A percentile compares a stretch with the other conserved stretches of the same genome.
phyloP scores from a whole-genome alignment of 1,140 invertebrate species.

The Drosophila sp. region DNA sequence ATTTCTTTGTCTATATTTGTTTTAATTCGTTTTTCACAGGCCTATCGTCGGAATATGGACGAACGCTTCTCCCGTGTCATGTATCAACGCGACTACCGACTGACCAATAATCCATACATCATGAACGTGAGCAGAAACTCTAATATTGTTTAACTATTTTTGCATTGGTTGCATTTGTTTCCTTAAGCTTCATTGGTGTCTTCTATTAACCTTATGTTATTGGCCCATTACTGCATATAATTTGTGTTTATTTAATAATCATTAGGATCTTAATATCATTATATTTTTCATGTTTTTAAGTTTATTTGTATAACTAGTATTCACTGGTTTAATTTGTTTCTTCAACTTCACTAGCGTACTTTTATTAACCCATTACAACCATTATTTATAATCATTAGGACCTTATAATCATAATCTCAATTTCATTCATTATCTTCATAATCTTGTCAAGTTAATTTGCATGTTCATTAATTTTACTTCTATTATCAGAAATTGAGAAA shows the following conservation, averaged over 20 bases:
- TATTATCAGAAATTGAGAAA: conserved; percentile 28
- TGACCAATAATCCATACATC: conserved; percentile 86
- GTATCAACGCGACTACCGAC: conserved; percentile 86
- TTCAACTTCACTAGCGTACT: not conserved
- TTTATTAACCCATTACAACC: no score
- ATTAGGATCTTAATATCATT: not conserved
- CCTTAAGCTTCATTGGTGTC: not conserved
- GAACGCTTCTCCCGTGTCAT: conserved; percentile 85
- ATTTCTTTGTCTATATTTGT: not conserved
- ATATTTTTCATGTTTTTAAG: no score
- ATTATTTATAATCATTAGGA: no score
- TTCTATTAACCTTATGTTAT: not conserved
- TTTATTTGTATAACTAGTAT: no score
- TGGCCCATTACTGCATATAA: not conserved
- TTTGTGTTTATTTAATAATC: not conserved
- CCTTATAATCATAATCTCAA: no score
- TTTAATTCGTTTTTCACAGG: conserved; percentile 75
- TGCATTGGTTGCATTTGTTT: not conserved
- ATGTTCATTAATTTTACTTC: conserved; percentile 2
- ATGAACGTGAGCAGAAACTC: conserved; percentile 85
- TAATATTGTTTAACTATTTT: not conserved
- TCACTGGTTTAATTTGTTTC: no score
- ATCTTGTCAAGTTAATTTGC: no score
- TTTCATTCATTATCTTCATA: no score
- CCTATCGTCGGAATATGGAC: conserved; percentile 85